Conservation (phyloP, 2,797 vertebrate genomes). For the Myotis pilosus region DNA sequence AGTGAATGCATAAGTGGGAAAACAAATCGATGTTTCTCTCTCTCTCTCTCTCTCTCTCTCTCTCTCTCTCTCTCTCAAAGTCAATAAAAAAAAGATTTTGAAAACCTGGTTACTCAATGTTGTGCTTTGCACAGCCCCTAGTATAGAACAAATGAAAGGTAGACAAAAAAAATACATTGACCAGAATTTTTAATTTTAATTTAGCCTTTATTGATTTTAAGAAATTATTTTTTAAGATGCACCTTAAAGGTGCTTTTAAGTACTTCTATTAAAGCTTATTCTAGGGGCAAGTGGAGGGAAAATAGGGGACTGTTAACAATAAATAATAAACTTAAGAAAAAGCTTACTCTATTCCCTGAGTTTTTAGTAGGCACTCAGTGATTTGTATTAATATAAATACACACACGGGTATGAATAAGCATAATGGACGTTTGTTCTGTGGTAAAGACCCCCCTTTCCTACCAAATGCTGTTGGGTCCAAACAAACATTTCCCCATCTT, state of each 20-base stretch:
- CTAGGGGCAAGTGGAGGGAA: background rate
- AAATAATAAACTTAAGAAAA: background rate
- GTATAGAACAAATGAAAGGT: background rate
- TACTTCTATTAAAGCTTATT: background rate
- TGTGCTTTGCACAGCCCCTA: background rate
- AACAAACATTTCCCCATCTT: background rate
- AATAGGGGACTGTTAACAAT: too few relatives aligned
- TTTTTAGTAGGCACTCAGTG: background rate
- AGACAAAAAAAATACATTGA: background rate
- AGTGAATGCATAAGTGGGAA: background rate
- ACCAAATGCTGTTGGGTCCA: background rate
- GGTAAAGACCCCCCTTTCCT: background rate
- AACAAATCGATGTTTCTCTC: background rate
- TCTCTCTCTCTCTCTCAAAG: background rate
- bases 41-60: too few relatives aligned
- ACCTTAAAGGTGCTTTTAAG: background rate
- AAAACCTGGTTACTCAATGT: background rate
- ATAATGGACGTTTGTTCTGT: background rate
- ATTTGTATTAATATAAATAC: slow-evolving; percentile 22
- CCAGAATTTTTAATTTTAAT: background rate
- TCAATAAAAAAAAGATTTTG: background rate
- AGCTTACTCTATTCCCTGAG: background rate
- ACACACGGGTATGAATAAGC: background rate
- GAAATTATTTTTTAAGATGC: background rate
- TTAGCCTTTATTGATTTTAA: slow-evolving; percentile 35